phyloP scores from a whole-genome alignment of 2,113 vertebrate species.

The Myrmophylax atrothorax region DNA sequence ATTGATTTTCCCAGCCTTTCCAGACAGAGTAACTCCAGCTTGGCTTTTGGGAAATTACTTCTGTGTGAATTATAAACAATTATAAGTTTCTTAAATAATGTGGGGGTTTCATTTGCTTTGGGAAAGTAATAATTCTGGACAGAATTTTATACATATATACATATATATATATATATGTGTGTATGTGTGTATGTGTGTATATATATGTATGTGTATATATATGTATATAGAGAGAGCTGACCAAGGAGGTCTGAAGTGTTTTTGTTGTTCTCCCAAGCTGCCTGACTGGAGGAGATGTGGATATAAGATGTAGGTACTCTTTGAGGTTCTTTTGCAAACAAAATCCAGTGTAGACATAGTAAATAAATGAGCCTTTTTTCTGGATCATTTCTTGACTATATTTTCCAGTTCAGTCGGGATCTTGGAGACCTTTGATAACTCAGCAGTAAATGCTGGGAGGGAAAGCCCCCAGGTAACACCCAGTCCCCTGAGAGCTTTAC shows the following conservation, averaged over 20 bases:
- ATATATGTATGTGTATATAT: no score
- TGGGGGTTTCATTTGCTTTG: not conserved
- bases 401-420: not conserved
- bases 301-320: not conserved
- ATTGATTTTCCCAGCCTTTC: not conserved
- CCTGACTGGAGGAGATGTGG: not conserved
- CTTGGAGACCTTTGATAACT: not conserved
- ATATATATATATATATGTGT: not conserved
- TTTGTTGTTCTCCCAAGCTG: not conserved
- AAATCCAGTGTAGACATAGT: not conserved
- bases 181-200: no score
- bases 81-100: not conserved
- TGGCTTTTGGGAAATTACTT: not conserved
- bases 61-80: not conserved
- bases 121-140: not conserved
- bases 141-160: not conserved
- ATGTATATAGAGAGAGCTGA: not conserved
- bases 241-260: not conserved
- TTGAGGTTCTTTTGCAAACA: not conserved
- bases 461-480: not conserved
- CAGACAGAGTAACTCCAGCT: not conserved
- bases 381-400: not conserved
- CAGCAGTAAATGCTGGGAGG: not conserved
- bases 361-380: not conserved
- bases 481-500: not conserved